phyloP scores from a whole-genome alignment of 2,888 invertebrate species.

The Ypsolopha scabrella region DNA sequence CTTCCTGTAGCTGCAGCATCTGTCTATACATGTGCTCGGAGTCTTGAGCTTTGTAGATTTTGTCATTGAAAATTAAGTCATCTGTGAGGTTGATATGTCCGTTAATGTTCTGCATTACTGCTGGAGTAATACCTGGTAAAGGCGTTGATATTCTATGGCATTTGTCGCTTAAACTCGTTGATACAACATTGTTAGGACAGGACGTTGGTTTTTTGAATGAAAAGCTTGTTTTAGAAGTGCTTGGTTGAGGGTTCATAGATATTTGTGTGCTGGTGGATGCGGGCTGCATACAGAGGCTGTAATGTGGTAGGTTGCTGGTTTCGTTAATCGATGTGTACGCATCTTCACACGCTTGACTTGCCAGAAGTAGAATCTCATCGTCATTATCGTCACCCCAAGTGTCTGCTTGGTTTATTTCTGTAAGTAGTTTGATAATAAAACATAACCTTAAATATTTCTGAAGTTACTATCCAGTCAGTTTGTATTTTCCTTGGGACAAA shows the following conservation, averaged over 20 bases:
- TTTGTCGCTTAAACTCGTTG: slow-evolving; percentile 44
- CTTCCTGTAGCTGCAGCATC: slow-evolving; percentile 43
- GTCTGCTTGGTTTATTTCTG: slow-evolving; percentile 13
- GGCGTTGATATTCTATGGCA: slow-evolving; percentile 50
- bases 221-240: slow-evolving; percentile 36
- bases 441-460: neutral
- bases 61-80: slow-evolving; percentile 41
- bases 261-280: slow-evolving; percentile 49
- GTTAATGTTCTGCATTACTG: slow-evolving; percentile 22
- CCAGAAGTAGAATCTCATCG: slow-evolving; percentile 55
- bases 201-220: slow-evolving; percentile 43
- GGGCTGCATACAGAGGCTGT: slow-evolving; percentile 49
- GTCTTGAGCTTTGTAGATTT: slow-evolving; percentile 38
- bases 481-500: neutral
- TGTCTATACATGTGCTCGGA: slow-evolving; percentile 39
- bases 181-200: slow-evolving; percentile 21
- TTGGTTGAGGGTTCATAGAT: slow-evolving; percentile 23
- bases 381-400: slow-evolving; percentile 62
- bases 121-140: slow-evolving; percentile 42
- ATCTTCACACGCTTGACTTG: slow-evolving; percentile 59
- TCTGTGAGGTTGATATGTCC: slow-evolving; percentile 23
- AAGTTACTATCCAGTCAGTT: neutral
- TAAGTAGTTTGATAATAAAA: slow-evolving; percentile 17
- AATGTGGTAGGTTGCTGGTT: slow-evolving; percentile 36
- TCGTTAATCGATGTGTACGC: slow-evolving; percentile 30